Evolutionary conservation across 2,888 invertebrate species (phyloP).

Genomic region (Cerceris ruficornis): DNA sequence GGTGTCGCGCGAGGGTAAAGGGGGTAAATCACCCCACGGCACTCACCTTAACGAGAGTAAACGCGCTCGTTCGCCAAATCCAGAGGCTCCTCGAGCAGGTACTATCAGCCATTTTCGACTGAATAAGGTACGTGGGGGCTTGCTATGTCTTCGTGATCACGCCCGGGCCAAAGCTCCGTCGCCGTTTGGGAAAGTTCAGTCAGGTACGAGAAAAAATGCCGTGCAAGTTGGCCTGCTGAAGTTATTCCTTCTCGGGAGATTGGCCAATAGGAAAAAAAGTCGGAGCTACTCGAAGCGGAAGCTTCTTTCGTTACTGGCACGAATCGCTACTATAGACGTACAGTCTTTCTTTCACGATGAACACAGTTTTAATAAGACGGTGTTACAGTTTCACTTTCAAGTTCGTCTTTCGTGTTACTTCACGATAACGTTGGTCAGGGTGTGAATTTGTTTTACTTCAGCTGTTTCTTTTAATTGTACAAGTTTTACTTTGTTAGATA

Average conservation of each 20-base stretch:
- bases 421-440: no score
- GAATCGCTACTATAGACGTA: constrained; percentile 38
- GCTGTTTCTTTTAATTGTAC: no score
- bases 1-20: constrained; percentile 60
- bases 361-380: no score
- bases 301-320: constrained; percentile 7
- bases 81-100: constrained; percentile 43
- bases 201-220: constrained; percentile 27
- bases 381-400: no score
- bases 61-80: constrained; percentile 67
- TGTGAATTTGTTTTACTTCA: no score
- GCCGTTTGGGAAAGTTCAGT: constrained; percentile 23
- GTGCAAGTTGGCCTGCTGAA: constrained; percentile 20
- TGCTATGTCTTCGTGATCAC: constrained; percentile 19
- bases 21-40: constrained; percentile 66
- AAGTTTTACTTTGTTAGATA: neutral
- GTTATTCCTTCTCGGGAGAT: constrained; percentile 38
- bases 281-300: constrained; percentile 3
- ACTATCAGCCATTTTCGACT: constrained; percentile 50
- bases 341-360: constrained; percentile 9
- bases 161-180: constrained; percentile 17
- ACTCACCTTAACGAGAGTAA: constrained; percentile 71
- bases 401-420: neutral
- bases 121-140: constrained; percentile 32
- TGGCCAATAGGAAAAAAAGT: neutral